These are phyloP conservation scores for Thereva unica DNA, from an alignment of 2,888 invertebrate species.

Conservation along the genomic window DNA sequence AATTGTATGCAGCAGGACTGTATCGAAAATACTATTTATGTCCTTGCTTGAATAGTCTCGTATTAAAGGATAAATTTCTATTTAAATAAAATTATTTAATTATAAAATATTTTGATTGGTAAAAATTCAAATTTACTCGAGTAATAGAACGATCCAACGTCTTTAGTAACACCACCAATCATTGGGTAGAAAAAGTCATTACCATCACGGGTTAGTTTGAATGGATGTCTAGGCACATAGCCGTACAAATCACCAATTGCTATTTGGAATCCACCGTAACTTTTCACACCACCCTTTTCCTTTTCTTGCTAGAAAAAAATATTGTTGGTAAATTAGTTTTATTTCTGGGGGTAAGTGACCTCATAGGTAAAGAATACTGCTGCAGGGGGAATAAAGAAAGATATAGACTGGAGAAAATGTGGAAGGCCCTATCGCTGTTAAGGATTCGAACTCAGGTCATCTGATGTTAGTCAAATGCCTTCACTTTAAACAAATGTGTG, in stretches of 20 bases:
- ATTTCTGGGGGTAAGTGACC: too few species aligned
- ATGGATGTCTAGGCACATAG: conserved; percentile 51
- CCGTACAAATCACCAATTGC: conserved; percentile 52
- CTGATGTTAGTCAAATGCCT: too few species aligned
- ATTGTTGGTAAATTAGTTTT: too few species aligned
- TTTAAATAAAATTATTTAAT: conserved; percentile 2
- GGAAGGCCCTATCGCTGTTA: too few species aligned
- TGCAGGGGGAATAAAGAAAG: too few species aligned
- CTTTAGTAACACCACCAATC: conserved; percentile 59
- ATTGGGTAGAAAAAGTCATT: conserved; percentile 51
- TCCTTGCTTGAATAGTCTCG: conserved; percentile 2
- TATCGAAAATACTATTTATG: conserved; percentile 22
- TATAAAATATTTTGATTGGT: background rate
- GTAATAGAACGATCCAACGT: conserved; percentile 59
- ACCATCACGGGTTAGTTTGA: conserved; percentile 42
- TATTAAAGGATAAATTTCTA: conserved; percentile 15
- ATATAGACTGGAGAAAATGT: too few species aligned
- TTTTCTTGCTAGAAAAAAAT: conserved; percentile 46
- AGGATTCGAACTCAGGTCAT: too few species aligned
- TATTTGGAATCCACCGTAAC: conserved; percentile 52
- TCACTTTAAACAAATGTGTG: too few species aligned
- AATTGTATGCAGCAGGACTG: conserved; percentile 21
- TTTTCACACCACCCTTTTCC: conserved; percentile 47
- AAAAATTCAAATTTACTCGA: conserved; percentile 51
- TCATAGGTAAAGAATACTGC: too few species aligned